phyloP scores from a whole-genome alignment of 2,888 invertebrate species.

The Globia sparganii region DNA sequence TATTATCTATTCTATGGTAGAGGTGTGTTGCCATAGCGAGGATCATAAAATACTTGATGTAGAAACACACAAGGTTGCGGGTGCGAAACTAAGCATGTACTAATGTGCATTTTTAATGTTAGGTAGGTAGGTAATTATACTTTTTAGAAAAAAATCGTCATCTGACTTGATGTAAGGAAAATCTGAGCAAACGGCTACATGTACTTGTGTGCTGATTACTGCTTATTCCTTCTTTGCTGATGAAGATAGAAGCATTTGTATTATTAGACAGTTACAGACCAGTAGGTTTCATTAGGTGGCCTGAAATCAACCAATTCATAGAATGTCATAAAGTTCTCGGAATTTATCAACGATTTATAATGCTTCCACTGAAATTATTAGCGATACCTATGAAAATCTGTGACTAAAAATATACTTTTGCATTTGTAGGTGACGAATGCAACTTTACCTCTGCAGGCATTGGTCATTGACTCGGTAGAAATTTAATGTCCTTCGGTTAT shows the following conservation, averaged over 20 bases:
- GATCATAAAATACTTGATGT: constrained; percentile 1
- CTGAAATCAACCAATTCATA: not conserved
- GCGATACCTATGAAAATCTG: not conserved
- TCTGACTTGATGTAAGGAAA: not conserved
- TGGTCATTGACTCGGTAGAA: constrained; percentile 7
- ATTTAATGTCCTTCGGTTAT: constrained; percentile 22
- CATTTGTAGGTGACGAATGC: constrained; percentile 1
- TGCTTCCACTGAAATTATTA: not conserved
- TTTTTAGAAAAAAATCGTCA: not conserved
- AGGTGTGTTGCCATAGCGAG: not conserved
- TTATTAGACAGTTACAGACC: not conserved
- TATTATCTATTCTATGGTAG: not conserved
- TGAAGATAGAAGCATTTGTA: not conserved
- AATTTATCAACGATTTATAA: not conserved
- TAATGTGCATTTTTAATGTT: not conserved
- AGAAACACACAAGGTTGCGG: constrained; percentile 3
- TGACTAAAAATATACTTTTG: not conserved
- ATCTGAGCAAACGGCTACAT: not conserved
- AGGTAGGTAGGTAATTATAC: not conserved
- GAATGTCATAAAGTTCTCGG: not conserved
- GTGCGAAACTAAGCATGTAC: not conserved
- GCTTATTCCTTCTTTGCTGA: not conserved
- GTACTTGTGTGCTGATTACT: not conserved
- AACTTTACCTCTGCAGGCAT: not conserved
- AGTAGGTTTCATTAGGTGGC: not conserved